phyloP scores from a whole-genome alignment of 2,797 vertebrate genomes.

The Columba guinea region DNA sequence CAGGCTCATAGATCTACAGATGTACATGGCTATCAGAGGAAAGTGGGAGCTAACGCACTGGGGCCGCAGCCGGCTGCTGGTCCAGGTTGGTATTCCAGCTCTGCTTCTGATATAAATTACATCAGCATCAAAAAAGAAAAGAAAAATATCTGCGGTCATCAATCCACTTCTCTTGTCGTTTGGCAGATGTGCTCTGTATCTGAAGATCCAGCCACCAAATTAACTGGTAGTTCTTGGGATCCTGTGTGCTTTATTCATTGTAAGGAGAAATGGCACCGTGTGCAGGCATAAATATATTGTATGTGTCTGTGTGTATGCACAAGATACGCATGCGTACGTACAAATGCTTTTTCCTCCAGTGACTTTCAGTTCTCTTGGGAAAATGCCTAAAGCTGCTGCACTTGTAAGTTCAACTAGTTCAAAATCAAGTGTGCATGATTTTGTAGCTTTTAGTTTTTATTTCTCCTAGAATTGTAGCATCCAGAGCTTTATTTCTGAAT shows the following conservation, averaged over 20 bases:
- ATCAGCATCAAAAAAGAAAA: neutral
- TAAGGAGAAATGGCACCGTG: neutral
- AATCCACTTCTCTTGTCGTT: neutral
- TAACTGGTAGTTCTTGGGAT: neutral
- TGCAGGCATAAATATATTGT: neutral
- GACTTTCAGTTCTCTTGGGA: neutral
- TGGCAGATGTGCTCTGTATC: neutral
- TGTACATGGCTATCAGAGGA: neutral
- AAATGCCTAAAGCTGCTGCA: neutral
- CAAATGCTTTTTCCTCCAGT: neutral
- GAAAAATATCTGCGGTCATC: neutral
- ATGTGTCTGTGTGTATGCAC: neutral
- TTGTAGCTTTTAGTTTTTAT: neutral
- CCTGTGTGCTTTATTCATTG: neutral
- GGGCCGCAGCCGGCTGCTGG: neutral
- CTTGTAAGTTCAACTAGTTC: neutral
- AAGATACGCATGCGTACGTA: neutral
- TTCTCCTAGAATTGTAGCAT: neutral
- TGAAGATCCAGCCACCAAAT: neutral
- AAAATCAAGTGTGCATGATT: neutral
- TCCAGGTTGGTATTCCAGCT: neutral
- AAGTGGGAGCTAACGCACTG: neutral
- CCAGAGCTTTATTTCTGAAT: neutral
- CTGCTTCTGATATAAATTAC: slow-evolving; percentile 21
- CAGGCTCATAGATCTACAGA: neutral